Base-by-base conservation (phyloP, 2,113 vertebrate species). In the Cyphomyrus discorhynchus region DNA sequence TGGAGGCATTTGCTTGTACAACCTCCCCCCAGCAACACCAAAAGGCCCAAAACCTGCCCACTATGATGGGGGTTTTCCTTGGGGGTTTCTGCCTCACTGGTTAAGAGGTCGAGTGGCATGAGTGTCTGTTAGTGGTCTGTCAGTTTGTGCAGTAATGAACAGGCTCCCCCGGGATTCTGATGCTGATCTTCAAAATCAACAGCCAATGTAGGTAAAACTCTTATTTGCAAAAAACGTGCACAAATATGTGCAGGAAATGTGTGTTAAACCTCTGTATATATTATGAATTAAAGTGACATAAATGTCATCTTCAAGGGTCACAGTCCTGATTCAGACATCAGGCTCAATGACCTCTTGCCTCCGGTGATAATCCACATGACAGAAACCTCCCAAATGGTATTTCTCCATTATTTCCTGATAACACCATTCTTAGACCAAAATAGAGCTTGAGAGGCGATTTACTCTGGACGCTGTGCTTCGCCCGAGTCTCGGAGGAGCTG, bases 71-170 rank as follows among this genome's bases (percentile, higher is more conserved):
- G 9, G 83, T 21, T 21, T 49, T n/a, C 46, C 46, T 1, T n/a
- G 42, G 24, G 5, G 45, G 9, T 47, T 45, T 85, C 82, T 49
- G 82, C 82, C 7, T 39, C 35, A 39, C 46, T 45, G 42, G 7
- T 5, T 45, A n/a, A 86, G 46, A 86, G 47, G 3, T 50, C 46
- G 45, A n/a, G 82, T 83, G 74, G 84, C 74, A 52, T 66, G 45
- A 83, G 74, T 5, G 39, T 46, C 47, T 46, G 87, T 53, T 46
- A 88, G 56, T 62, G 70, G 50, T 50, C 52, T 35, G n/a, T 66
- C 77, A 39, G 10, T 50, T 58, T 90, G 47, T 88, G 50, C 52
- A 66, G 52, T 62, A 88, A 62, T 83, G 58, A 49, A 90, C 74
- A 50, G 77, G 35, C 35, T 47, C 86, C 86, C 86, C 27, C 47